phyloP scores from a whole-genome alignment of 2,888 invertebrate species.

The Pasiphila rectangulata region DNA sequence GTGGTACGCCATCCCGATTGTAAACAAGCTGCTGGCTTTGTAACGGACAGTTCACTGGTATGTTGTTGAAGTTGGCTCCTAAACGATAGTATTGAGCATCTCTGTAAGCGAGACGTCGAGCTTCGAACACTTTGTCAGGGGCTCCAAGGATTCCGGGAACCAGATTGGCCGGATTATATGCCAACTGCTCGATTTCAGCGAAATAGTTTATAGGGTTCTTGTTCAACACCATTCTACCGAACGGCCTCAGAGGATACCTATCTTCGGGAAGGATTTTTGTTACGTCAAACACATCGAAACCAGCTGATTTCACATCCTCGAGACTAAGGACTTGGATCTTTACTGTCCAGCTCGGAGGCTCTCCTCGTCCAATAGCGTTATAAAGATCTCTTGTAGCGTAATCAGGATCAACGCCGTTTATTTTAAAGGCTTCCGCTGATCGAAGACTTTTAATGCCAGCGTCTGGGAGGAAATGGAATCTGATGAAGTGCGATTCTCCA shows the following conservation, averaged over 20 bases:
- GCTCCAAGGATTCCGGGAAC: constrained; percentile 94
- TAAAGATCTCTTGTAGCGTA: constrained; percentile 91
- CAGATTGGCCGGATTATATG: constrained; percentile 92
- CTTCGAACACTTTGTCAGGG: constrained; percentile 93
- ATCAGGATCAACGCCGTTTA: constrained; percentile 90
- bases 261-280: constrained; percentile 90
- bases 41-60: constrained; percentile 96
- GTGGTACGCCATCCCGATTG: constrained; percentile 92
- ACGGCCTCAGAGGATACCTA: constrained; percentile 90
- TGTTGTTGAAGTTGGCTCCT: constrained; percentile 92
- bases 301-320: constrained; percentile 86
- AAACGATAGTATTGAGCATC: constrained; percentile 92
- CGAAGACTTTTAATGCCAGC: constrained; percentile 90
- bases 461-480: constrained; percentile 93
- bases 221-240: constrained; percentile 91
- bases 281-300: constrained; percentile 93
- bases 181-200: constrained; percentile 94
- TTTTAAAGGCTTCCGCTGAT: constrained; percentile 82
- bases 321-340: constrained; percentile 91
- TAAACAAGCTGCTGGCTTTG: constrained; percentile 83
- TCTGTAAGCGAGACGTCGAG: constrained; percentile 90
- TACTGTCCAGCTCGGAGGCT: constrained; percentile 88
- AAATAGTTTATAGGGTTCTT: constrained; percentile 94
- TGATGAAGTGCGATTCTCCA: constrained; percentile 86
- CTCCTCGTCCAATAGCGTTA: constrained; percentile 87